Percentiles rank a stretch among this genome's conserved stretches.
Evolutionary conservation across 2,888 invertebrate genomes (phyloP).

Genomic region (Ennomos erosarius): DNA sequence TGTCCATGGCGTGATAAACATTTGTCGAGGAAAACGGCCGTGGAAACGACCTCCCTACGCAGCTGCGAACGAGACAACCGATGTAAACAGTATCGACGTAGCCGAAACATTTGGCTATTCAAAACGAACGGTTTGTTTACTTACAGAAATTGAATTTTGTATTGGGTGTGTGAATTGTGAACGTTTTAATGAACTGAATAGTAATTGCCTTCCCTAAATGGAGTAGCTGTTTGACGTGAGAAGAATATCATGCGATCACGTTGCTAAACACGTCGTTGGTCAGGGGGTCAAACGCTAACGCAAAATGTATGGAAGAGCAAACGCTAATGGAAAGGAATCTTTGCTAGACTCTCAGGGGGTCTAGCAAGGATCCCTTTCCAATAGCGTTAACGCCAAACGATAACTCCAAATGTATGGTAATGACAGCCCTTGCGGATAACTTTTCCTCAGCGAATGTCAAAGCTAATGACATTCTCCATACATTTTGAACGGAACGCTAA

Average conservation of each 20-base stretch:
- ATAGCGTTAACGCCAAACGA: too few species aligned
- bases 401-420: too few species aligned
- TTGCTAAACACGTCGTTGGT: too few species aligned
- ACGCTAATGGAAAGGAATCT: too few species aligned
- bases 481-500: too few species aligned
- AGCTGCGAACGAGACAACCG: slow-evolving; percentile 17
- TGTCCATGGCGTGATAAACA: slow-evolving; percentile 25
- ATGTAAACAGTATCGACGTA: slow-evolving; percentile 19
- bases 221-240: slow-evolving; percentile 11
- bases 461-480: too few species aligned
- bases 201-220: background rate
- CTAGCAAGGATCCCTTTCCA: too few species aligned
- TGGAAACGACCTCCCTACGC: slow-evolving; percentile 17
- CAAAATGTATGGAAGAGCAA: too few species aligned
- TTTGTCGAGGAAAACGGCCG: slow-evolving; percentile 22
- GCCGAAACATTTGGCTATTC: slow-evolving; percentile 21
- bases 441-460: too few species aligned
- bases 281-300: too few species aligned
- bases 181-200: slow-evolving; percentile 16
- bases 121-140: slow-evolving; percentile 25
- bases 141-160: slow-evolving; percentile 34
- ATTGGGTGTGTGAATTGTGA: slow-evolving; percentile 30
- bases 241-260: background rate
- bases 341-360: too few species aligned
- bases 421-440: too few species aligned